Evolutionary conservation across 1,140 invertebrate species (phyloP).

Genomic region (Dysdera silvatica): DNA sequence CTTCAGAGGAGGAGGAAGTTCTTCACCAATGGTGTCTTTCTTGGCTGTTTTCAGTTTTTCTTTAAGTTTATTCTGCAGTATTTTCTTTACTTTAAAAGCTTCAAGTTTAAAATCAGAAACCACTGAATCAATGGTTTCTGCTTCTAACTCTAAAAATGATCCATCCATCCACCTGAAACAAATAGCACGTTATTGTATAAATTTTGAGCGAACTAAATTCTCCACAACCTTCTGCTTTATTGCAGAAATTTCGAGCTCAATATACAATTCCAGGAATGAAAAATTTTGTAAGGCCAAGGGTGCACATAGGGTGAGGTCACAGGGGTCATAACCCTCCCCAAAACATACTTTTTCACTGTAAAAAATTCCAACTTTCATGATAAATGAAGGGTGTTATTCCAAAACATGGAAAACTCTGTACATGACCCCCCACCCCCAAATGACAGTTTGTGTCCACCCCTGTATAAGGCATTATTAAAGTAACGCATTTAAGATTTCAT

Average conservation of each 20-base stretch:
- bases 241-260: too few relatives aligned
- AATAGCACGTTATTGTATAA: neutral
- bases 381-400: too few relatives aligned
- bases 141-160: constrained; percentile 73
- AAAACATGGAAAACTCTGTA: neutral
- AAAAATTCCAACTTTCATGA: too few relatives aligned
- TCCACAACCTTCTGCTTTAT: too few relatives aligned
- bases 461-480: too few relatives aligned
- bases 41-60: constrained; percentile 55
- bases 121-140: constrained; percentile 59
- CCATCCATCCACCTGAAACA: constrained; percentile 68
- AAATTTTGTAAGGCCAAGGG: neutral
- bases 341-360: too few relatives aligned
- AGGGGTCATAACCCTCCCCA: too few relatives aligned
- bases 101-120: constrained; percentile 61
- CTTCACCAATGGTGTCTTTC: constrained; percentile 63
- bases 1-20: constrained; percentile 67
- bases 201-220: neutral
- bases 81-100: constrained; percentile 70
- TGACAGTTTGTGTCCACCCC: too few relatives aligned
- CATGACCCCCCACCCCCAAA: too few relatives aligned
- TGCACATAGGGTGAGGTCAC: too few relatives aligned
- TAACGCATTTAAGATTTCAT: too few relatives aligned
- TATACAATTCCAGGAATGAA: too few relatives aligned
- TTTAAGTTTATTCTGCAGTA: constrained; percentile 68